Evolutionary conservation across 2,113 vertebrate genomes (phyloP), one percentile per base, ranked within the genome.

Genomic region (Nothoprocta perdicaria): DNA sequence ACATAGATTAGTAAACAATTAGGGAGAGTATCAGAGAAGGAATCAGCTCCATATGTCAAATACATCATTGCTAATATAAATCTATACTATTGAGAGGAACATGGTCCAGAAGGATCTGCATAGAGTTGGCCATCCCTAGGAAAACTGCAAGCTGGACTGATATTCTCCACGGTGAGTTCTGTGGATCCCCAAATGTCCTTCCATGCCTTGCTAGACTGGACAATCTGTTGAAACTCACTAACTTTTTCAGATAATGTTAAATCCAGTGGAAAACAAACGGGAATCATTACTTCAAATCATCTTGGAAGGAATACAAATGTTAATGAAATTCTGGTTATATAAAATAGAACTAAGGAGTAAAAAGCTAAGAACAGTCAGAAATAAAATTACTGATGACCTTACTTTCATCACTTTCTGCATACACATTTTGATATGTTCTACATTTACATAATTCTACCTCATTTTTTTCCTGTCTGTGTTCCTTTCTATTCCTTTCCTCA

Each of bases 81-180:
- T 63, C 12, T 55, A 4, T 46, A 15, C 18, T 46, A 4, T 15
- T 60, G 38, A 55, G 21, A 19, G 10, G 46, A 80, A 41, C 10
- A 6, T 46, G 5, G 14, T 71, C 14, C 38, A 55, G 72, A 80
- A 57, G 9, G 2, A 4, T 3, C 9, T 72, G 1, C 8, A 31
- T 0, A 1, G 19, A 77, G 6, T 22, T 53, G 14, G 6, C 5
- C 9, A 79, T 14, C 1, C 24, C 12, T 40, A 0, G 0, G 6
- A 3, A 65, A 48, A n/a, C 12, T 52, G 3, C 26, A 77, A 8
- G 4, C 4, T 29, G 2, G 16, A 21, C 9, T 57, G 15, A 15
- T 13, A 0, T 71, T 80, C 83, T 6, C 21, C 14, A 12, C 5
- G 8, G 29, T 10, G 9, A 38, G 7, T 35, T 12, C 26, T 58